Conservation (phyloP, 2,888 invertebrate genomes). For the Ormyrus pomaceus region DNA sequence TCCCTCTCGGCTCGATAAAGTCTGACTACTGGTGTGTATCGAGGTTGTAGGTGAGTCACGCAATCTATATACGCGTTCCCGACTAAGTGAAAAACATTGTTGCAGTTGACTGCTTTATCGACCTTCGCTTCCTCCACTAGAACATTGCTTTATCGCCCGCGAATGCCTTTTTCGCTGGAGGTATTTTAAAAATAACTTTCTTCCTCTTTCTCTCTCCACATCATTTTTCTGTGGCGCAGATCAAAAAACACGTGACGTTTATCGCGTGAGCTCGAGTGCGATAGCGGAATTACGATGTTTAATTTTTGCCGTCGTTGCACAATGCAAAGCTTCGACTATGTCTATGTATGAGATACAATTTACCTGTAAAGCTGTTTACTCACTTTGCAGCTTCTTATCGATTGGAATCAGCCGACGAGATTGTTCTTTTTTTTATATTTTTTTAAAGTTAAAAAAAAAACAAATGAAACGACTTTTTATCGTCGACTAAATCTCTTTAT, state of each 20-base stretch:
- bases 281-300: conserved; percentile 13
- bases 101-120: conserved; percentile 47
- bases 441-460: too few species aligned
- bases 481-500: too few species aligned
- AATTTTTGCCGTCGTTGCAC: conserved; percentile 22
- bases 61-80: conserved; percentile 52
- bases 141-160: neutral
- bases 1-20: conserved; percentile 22
- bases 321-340: conserved; percentile 13
- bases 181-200: neutral
- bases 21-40: conserved; percentile 6
- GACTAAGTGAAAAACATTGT: conserved; percentile 60
- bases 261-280: neutral
- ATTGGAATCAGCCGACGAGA: neutral
- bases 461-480: too few species aligned
- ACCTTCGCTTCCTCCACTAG: neutral
- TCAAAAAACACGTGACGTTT: conserved; percentile 20
- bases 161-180: neutral
- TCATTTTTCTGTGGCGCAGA: neutral
- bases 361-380: conserved; percentile 5
- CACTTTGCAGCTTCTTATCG: neutral
- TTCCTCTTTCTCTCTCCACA: neutral
- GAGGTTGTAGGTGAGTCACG: conserved; percentile 43
- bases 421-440: neutral
- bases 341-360: neutral